phyloP scores from a whole-genome alignment of 92 coral and sea anemone species.

The Palythoa heliodiscus region DNA sequence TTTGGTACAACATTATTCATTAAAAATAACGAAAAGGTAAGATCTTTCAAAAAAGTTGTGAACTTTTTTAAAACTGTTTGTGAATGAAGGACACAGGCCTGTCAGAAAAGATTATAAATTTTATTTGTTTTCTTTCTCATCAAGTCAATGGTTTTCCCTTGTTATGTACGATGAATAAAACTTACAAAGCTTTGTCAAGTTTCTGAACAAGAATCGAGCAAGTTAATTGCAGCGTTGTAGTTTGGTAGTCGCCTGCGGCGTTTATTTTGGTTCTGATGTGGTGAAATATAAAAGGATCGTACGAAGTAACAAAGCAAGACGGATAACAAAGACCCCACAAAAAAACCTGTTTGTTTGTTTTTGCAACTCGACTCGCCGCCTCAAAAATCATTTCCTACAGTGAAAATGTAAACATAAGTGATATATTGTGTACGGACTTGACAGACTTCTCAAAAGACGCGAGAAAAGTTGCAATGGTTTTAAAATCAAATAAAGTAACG shows the following conservation, averaged over 20 bases:
- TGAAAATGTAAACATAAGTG: slow-evolving; percentile 31
- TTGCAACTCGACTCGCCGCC: slow-evolving; percentile 34
- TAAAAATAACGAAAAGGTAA: not conserved
- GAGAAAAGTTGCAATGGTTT: not conserved
- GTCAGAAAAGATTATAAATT: not conserved
- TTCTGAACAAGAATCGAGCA: not conserved
- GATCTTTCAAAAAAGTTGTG: not conserved
- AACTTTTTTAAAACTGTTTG: not conserved
- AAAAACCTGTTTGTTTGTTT: slow-evolving; percentile 27
- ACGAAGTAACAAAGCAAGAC: slow-evolving; percentile 29
- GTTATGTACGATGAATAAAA: slow-evolving; percentile 9
- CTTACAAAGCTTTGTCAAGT: not conserved
- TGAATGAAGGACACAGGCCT: not conserved
- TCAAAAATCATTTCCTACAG: slow-evolving; percentile 35
- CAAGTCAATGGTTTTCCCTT: not conserved
- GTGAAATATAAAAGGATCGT: slow-evolving; percentile 35
- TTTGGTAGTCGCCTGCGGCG: slow-evolving; percentile 15
- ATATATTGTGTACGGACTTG: slow-evolving; percentile 5
- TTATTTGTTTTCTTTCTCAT: not conserved
- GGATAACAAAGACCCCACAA: slow-evolving; percentile 26
- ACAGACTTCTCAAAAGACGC: slow-evolving; percentile 9
- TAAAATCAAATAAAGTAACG: not conserved
- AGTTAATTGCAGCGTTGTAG: not conserved
- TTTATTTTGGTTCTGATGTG: slow-evolving; percentile 36
- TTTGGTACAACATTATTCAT: not conserved